These are phyloP conservation scores for Phocoena sinus DNA, from an alignment of 2,113 vertebrate genomes.

Conservation along the genomic window DNA sequence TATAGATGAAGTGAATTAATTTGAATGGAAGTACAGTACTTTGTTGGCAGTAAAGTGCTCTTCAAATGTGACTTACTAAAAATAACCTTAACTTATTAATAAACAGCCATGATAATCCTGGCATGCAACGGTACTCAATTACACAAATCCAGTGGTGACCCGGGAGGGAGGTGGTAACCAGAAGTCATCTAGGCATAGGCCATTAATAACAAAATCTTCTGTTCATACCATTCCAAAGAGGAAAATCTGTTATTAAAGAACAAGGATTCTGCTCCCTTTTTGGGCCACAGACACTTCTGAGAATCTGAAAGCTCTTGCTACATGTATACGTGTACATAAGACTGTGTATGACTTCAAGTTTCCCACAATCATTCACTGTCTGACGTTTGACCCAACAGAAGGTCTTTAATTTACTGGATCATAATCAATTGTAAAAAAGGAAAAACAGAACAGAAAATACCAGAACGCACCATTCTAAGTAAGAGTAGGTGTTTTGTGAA, in stretches of 20 bases:
- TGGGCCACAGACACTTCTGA: neutral
- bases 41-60: neutral
- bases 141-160: neutral
- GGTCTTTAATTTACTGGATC: neutral
- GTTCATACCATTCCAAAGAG: neutral
- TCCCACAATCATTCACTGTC: neutral
- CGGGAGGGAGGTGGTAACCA: neutral
- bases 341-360: neutral
- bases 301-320: neutral
- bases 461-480: neutral
- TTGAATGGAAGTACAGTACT: neutral
- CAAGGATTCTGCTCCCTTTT: neutral
- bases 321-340: neutral
- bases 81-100: neutral
- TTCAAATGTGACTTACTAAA: constrained; percentile 5
- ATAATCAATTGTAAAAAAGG: neutral
- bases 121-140: neutral
- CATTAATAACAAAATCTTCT: neutral
- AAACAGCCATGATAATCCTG: neutral
- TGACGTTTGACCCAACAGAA: neutral
- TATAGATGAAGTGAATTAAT: neutral
- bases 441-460: constrained; percentile 8
- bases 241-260: neutral
- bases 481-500: neutral
- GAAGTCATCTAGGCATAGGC: neutral